Base-by-base conservation (phyloP, 2,888 invertebrate genomes). In the Glaucopsyche alexis region DNA sequence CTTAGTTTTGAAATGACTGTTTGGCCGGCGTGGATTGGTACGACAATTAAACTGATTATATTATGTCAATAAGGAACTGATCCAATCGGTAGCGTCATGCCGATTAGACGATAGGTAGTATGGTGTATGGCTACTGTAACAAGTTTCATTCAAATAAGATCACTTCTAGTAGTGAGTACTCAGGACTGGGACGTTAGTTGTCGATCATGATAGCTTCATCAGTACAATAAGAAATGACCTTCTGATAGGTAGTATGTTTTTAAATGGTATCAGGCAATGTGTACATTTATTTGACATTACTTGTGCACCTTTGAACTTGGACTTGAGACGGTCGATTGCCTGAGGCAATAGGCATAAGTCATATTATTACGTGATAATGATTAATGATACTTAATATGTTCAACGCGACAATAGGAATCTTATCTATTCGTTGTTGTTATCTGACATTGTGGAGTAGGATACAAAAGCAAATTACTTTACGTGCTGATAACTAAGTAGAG, bases 401-500 rank as follows among this genome's bases (percentile, higher is more conserved):
- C 11, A 29, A 29, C 13, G 60, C 29, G 13, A 60, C 29, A 29
- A 60, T 13, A 6, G 13, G 60, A 29, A 14, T 60, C 60, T 60
- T 60, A 60, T 60, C 60, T 29, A 60, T 60, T 29, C 7, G 29
- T 29, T 19, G 29, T 60, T 60, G 60, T 60, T 29, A 60, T 60
- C 55, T 55, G 55, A 60, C 60, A 29, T 60, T 60, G 60, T 13
- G 60, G 29, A 60, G 29, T 60, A 60, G 29, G 60, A 60, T 60
- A 60, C 11, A 19, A 11, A 19, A 9, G 55, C 11, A 19, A 55
- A 55, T 55, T 55, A 55, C 55, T 11, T 55, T 7, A 55, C 55
- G 55, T 52, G 2, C 52, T 16, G 52, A 52, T 52, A 52, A 16
- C 29, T 29, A 3, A 29, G 3, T 29, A 52, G 16, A 49, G 11